Base-by-base conservation (phyloP, 2,888 invertebrate genomes). In the Trisateles emortualis region DNA sequence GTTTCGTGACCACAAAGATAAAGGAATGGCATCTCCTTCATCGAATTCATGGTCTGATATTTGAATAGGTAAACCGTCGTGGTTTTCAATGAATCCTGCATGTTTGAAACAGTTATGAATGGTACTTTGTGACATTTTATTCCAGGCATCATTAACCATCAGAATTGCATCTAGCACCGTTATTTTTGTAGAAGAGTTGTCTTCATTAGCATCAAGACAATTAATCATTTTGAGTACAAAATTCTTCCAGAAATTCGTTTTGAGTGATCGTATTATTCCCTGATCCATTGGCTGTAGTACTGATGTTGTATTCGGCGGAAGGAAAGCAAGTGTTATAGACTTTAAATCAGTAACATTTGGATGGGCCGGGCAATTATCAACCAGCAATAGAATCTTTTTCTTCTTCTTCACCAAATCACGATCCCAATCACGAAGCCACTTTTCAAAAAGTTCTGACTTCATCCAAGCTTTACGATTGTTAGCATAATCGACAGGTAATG, bases 201-300 rank as follows among this genome's bases (percentile, higher is more conserved):
- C n/a, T n/a, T n/a, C n/a, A n/a, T n/a, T n/a, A n/a, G n/a, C 48
- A 14, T 53, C 43, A 14, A 46, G 42, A 16, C 14, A 26, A 14
- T 39, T 16, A 24, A 51, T 44, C 46, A 49, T 59, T 68, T 51
- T 64, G 74, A 53, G 81, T 81, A 64, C 78, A 76, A 52, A 41
- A 19, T 54, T 46, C 49, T 57, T 57, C 40, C 52, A 41, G 47
- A 54, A 57, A 46, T 54, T 36, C 40, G 51, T 0, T 61, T 61
- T 46, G 14, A 56, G 50, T 35, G 49, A 46, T 52, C 47, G 49
- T 46, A 52, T 52, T 0, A 56, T 52, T 19, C 59, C 59, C 49
- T 59, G 55, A 41, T 52, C 52, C 59, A 59, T 59, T 26, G 52
- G 52, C 40, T 24, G 19, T 5, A 19, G 5, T 5, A 19, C 19